Conservation (phyloP, 2,888 invertebrate genomes). For the Phyllotreta striolata region DNA sequence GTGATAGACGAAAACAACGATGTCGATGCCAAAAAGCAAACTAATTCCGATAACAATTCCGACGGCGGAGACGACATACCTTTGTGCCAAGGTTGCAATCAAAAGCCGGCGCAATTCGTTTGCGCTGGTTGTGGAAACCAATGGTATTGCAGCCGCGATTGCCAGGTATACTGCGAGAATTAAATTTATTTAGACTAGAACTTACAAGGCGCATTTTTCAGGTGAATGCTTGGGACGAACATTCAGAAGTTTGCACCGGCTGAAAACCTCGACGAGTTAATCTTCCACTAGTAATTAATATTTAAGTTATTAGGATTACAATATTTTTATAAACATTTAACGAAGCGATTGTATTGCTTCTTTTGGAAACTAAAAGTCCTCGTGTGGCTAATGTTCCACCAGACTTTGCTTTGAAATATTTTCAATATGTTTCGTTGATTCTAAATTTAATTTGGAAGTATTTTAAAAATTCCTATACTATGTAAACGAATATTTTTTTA, state of each 20-base stretch:
- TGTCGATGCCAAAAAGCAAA: constrained; percentile 49
- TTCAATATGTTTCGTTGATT: no score
- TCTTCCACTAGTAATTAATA: no score
- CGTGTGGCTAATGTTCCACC: no score
- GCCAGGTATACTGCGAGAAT: constrained; percentile 75
- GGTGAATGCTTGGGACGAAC: constrained; percentile 89
- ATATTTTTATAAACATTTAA: no score
- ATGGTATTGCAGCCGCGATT: constrained; percentile 94
- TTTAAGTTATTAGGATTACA: no score
- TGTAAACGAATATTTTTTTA: constrained; percentile 1
- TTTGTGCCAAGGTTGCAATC: constrained; percentile 86
- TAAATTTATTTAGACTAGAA: not conserved
- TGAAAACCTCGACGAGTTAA: constrained; percentile 54
- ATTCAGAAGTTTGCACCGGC: constrained; percentile 85
- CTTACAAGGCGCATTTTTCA: constrained; percentile 58
- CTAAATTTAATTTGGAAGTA: no score
- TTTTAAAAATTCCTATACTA: not conserved
- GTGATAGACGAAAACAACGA: constrained; percentile 69
- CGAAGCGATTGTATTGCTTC: no score
- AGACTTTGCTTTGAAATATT: not conserved
- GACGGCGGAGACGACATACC: constrained; percentile 68
- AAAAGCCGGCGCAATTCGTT: constrained; percentile 83
- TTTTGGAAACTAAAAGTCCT: no score
- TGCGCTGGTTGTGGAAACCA: constrained; percentile 91
- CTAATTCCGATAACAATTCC: constrained; percentile 56